Evolutionary conservation across 2,888 invertebrate genomes (phyloP), one percentile per base, ranked within the genome.

Genomic region (Dorcus parallelipipedus): DNA sequence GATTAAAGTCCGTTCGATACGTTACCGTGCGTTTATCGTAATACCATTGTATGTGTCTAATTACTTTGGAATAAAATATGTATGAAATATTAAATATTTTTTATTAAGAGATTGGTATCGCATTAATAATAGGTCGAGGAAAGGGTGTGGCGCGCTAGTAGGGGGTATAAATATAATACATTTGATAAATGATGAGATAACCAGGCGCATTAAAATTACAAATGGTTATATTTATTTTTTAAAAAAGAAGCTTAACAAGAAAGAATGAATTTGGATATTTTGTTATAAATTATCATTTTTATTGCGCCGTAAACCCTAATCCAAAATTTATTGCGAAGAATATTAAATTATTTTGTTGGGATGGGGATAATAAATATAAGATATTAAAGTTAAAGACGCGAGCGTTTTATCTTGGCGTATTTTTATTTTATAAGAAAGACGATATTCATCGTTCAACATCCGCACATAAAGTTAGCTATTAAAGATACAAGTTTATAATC

Each of bases 241-340:
- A 49, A 52, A 47, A 49, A 54, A 54, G 57, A 47, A 58, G 63
- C 60, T 57, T 61, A 63, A 64, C 58, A 56, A 62, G 63, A 64
- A 64, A 64, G 63, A 64, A 68, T 63, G 67, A 75, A 75, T 75
- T 76, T 74, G 74, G 74, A 75, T 75, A 77, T 76, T 77, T 77
- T 77, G 78, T 77, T 77, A 76, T 77, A 78, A 78, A 78, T 77
- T 77, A 76, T 76, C 75, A 74, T 76, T 77, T 78, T 78, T 77
- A 78, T 75, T 75, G 73, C 74, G 69, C 76, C 73, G 75, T 77
- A 77, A 78, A 78, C 76, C 76, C 73, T 78, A 78, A 78, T 78
- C 78, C 76, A 66, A 71, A 78, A 78, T 78, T 78, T 78, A 78
- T 77, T 75, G 76, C 77, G 71, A 73, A 70, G 75, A 75, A 77